Percentiles rank a stretch among this genome's conserved stretches.
Evolutionary conservation across 2,797 vertebrate species (phyloP).

Genomic region (Microchirus variegatus): DNA sequence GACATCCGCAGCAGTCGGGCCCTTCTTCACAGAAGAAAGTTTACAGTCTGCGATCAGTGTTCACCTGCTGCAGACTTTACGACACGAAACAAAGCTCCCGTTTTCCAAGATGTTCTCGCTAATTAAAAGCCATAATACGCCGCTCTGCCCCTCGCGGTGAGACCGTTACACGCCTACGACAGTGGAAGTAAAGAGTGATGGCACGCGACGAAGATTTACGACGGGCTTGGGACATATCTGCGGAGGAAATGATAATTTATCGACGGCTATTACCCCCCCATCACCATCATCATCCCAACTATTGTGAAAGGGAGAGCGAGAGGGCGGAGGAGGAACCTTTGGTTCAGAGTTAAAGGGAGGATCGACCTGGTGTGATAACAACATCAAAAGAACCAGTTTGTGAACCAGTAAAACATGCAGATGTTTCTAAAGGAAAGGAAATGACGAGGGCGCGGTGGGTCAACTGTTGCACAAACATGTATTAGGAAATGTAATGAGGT

Average conservation of each 20-base stretch:
- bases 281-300: constrained; percentile 31
- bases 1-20: no score
- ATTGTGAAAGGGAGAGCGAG: constrained; percentile 10
- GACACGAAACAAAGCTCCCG: constrained; percentile 21
- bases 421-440: no score
- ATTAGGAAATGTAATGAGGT: constrained; percentile 18
- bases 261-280: constrained; percentile 34
- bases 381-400: constrained; percentile 17
- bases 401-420: no score
- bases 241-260: constrained; percentile 55
- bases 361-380: constrained; percentile 25
- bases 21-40: no score
- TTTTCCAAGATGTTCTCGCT: constrained; percentile 19
- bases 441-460: no score
- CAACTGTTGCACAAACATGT: constrained; percentile 15
- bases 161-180: constrained; percentile 24
- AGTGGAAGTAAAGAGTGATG: constrained; percentile 52
- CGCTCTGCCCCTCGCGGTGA: constrained; percentile 23
- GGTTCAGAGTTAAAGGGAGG: constrained; percentile 23
- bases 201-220: constrained; percentile 54
- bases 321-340: background rate
- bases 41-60: constrained; percentile 6
- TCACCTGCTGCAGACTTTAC: constrained; percentile 10
- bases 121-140: constrained; percentile 43
- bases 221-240: constrained; percentile 40